These are phyloP conservation scores for Suncus etruscus DNA, from an alignment of 2,113 vertebrate species.

Conservation along the genomic window DNA sequence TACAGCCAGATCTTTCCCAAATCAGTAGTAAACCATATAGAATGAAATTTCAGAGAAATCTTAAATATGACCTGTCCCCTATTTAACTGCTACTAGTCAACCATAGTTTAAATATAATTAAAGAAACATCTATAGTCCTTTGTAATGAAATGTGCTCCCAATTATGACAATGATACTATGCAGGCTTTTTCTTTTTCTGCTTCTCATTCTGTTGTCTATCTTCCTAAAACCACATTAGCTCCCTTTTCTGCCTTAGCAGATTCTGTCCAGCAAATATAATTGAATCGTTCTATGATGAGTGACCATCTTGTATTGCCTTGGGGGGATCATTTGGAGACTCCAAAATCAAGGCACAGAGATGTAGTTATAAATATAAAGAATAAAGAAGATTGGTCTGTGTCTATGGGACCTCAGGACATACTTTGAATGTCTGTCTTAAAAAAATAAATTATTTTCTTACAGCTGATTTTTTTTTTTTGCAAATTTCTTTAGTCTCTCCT, in stretches of 20 bases:
- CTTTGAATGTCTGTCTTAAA: constrained; percentile 19
- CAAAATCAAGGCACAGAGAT: not conserved
- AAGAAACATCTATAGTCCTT: not conserved
- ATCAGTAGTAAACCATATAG: not conserved
- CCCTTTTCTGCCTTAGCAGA: constrained; percentile 75
- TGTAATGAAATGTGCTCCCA: not conserved
- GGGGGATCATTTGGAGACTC: constrained; percentile 32
- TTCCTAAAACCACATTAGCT: constrained; percentile 65
- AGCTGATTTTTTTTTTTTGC: constrained; percentile 38
- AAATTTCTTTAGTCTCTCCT: constrained; percentile 19
- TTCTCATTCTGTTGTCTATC: not conserved
- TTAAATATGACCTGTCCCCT: not conserved
- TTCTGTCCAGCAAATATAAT: constrained; percentile 81
- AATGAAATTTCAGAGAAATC: not conserved
- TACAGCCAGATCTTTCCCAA: not conserved
- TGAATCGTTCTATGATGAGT: constrained; percentile 66
- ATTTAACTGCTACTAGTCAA: not conserved
- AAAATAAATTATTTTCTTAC: not conserved
- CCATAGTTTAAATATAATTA: not conserved
- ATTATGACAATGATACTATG: not conserved
- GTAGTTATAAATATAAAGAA: constrained; percentile 60
- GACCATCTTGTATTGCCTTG: constrained; percentile 55
- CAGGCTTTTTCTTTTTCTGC: not conserved
- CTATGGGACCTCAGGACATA: constrained; percentile 59
- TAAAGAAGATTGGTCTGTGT: constrained; percentile 47